phyloP scores from a whole-genome alignment of 2,888 invertebrate genomes.

The Branchipolynoe longqiensis region DNA sequence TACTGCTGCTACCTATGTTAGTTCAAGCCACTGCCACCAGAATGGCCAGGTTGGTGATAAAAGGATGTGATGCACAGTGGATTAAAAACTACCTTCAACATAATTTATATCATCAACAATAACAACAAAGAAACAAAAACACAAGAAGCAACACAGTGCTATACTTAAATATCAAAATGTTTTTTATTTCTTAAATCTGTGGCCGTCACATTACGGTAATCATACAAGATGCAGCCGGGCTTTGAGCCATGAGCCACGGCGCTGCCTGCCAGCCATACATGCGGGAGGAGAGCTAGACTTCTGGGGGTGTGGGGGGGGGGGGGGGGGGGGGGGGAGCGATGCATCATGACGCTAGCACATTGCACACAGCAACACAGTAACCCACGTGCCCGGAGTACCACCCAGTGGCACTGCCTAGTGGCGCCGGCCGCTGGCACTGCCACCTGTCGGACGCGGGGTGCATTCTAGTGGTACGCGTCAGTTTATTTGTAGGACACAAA shows the following conservation, averaged over 20 bases:
- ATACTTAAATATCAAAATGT: slow-evolving; percentile 58
- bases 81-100: too few relatives aligned
- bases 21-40: too few relatives aligned
- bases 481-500: neutral
- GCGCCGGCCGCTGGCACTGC: neutral
- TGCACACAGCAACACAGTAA: slow-evolving; percentile 33
- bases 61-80: too few relatives aligned
- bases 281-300: too few relatives aligned
- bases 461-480: neutral
- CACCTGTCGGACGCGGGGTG: neutral
- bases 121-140: neutral
- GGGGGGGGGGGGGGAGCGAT: neutral
- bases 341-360: slow-evolving; percentile 25
- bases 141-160: neutral
- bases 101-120: too few relatives aligned
- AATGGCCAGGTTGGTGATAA: too few relatives aligned
- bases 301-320: too few relatives aligned
- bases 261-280: too few relatives aligned
- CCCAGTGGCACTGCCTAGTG: neutral
- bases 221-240: slow-evolving; percentile 50
- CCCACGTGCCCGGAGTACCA: neutral
- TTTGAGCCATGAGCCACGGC: too few relatives aligned
- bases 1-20: too few relatives aligned
- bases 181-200: slow-evolving; percentile 59
- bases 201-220: slow-evolving; percentile 49